Conservation (phyloP, 1,140 invertebrate genomes). For the Panagrolaimus sp. region DNA sequence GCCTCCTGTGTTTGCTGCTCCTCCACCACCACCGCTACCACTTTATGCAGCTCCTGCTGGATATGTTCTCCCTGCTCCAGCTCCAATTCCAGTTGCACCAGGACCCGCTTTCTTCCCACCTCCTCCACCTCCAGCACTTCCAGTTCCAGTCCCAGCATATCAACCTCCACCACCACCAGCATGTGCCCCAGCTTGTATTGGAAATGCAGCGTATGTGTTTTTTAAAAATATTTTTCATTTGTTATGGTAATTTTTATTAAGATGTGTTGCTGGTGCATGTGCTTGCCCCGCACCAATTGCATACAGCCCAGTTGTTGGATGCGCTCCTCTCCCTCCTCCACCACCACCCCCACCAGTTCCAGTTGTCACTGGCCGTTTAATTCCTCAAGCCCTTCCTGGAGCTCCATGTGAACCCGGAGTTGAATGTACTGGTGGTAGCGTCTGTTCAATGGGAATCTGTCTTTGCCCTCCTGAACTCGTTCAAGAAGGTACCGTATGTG, state of each 20-base stretch:
- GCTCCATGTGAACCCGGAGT: slow-evolving; percentile 54
- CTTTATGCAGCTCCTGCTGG: slow-evolving; percentile 28
- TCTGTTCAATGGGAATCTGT: slow-evolving; percentile 49
- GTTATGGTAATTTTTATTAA: neutral
- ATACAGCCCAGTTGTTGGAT: slow-evolving; percentile 40
- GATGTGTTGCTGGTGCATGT: slow-evolving; percentile 33
- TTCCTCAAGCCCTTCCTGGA: slow-evolving; percentile 50
- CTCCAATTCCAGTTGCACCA: slow-evolving; percentile 20
- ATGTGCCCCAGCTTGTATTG: slow-evolving; percentile 17
- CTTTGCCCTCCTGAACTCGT: slow-evolving; percentile 49
- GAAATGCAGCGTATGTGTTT: slow-evolving; percentile 20
- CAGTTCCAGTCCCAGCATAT: slow-evolving; percentile 18
- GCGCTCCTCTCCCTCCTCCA: slow-evolving; percentile 28
- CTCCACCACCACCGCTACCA: slow-evolving; percentile 31
- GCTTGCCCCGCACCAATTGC: slow-evolving; percentile 29
- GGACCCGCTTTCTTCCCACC: slow-evolving; percentile 17
- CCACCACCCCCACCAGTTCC: slow-evolving; percentile 34
- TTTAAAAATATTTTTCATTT: neutral
- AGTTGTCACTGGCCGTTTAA: slow-evolving; percentile 46
- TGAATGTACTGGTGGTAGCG: slow-evolving; percentile 50
- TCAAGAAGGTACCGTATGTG: slow-evolving; percentile 49
- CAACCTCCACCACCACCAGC: slow-evolving; percentile 1
- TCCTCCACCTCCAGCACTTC: slow-evolving; percentile 20
- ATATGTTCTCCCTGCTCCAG: slow-evolving; percentile 13
- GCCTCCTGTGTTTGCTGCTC: slow-evolving; percentile 30